Percentiles rank a stretch among this genome's conserved stretches.
Conservation (phyloP, 2,113 vertebrate genomes). For the Nansenia antarctica region DNA sequence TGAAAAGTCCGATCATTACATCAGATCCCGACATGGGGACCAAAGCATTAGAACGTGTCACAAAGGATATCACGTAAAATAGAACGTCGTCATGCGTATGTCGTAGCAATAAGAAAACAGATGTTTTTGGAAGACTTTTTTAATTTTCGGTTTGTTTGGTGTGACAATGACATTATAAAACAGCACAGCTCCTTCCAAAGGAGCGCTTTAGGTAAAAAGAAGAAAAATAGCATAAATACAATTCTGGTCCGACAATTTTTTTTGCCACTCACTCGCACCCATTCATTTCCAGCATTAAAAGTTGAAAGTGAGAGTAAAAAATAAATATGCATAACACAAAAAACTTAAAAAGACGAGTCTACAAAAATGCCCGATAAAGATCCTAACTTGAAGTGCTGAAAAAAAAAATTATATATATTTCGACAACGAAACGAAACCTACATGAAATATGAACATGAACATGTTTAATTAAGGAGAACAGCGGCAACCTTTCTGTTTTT, state of each 20-base stretch:
- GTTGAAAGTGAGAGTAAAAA: conserved; percentile 30
- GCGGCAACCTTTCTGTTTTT: neutral
- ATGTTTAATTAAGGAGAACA: neutral
- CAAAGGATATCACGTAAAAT: no score
- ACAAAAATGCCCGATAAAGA: conserved; percentile 5
- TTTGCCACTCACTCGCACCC: conserved; percentile 44
- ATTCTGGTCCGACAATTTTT: conserved; percentile 31
- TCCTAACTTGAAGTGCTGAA: neutral
- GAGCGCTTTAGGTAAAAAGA: conserved; percentile 20
- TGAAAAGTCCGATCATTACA: no score
- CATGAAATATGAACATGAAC: conserved; percentile 21
- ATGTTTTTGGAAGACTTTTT: neutral
- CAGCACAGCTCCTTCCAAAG: neutral
- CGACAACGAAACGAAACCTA: neutral
- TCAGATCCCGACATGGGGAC: no score
- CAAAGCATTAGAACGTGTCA: no score
- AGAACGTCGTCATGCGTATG: no score
- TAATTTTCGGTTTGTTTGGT: neutral
- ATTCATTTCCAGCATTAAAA: conserved; percentile 44
- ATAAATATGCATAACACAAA: conserved; percentile 48
- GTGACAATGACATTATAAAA: neutral
- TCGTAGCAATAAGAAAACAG: neutral
- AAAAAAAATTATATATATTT: conserved; percentile 15
- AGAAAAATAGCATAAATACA: conserved; percentile 60
- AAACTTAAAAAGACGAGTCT: conserved; percentile 7